Conservation (phyloP, 2,797 vertebrate genomes). For the Hafferia zeledoni region DNA sequence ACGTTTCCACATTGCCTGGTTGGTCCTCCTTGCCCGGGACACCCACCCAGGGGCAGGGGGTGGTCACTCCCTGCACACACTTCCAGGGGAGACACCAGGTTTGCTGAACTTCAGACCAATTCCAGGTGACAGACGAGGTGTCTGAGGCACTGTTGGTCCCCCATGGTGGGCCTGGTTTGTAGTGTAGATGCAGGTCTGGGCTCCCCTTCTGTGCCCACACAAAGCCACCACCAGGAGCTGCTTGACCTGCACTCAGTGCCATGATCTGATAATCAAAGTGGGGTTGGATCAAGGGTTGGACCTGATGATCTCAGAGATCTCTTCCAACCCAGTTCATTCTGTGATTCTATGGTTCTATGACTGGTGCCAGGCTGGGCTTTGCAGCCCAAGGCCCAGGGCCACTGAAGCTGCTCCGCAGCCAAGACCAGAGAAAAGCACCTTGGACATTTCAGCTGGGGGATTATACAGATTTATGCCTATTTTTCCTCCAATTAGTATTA, state of each 20-base stretch:
- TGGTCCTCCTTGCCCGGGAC: background rate
- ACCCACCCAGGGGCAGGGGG: fast-evolving
- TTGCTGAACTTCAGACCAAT: background rate
- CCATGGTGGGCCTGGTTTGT: background rate
- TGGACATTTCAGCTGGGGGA: background rate
- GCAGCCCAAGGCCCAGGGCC: background rate
- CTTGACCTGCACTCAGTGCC: background rate
- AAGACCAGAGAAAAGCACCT: background rate
- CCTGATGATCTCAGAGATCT: no score
- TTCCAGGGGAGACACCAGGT: fast-evolving
- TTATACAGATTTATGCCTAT: background rate
- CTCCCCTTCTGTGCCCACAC: background rate
- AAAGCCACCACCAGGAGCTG: background rate
- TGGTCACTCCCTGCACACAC: background rate
- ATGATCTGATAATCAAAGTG: no score
- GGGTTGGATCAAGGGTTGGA: no score
- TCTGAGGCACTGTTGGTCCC: background rate
- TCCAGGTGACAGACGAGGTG: background rate
- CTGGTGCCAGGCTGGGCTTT: background rate
- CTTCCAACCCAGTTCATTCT: no score
- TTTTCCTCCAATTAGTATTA: background rate
- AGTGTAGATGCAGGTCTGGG: background rate
- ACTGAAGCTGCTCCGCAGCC: background rate
- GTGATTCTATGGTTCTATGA: no score
- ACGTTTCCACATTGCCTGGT: background rate